Percentiles rank a stretch among this genome's conserved stretches.
Evolutionary conservation across 2,888 invertebrate species (phyloP).

Genomic region (Lasius platythorax): DNA sequence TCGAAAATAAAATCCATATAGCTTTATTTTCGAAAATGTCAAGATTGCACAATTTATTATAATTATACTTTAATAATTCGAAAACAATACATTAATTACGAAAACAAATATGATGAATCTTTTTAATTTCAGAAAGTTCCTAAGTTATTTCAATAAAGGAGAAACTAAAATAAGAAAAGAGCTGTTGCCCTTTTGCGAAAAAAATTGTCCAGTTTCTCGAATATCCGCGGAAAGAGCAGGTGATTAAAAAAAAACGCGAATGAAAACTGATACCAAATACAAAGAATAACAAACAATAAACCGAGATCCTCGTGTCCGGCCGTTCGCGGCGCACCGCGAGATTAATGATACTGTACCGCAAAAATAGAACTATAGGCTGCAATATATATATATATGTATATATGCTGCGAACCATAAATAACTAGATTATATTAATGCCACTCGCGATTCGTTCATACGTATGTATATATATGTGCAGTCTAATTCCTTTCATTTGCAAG

Average conservation of each 20-base stretch:
- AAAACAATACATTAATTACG: background rate
- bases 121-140: background rate
- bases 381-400: constrained; percentile 4
- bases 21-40: background rate
- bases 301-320: constrained; percentile 13
- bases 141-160: background rate
- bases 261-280: constrained; percentile 3
- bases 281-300: constrained; percentile 34
- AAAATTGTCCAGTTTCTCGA: background rate
- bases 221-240: background rate
- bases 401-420: constrained; percentile 54
- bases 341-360: constrained; percentile 51
- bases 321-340: background rate
- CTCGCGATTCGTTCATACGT: background rate
- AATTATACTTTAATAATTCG: background rate
- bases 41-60: background rate
- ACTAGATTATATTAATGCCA: constrained; percentile 51
- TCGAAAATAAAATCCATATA: background rate
- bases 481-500: constrained; percentile 19
- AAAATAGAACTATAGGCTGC: constrained; percentile 54
- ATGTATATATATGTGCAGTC: background rate
- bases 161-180: background rate
- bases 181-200: background rate
- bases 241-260: background rate
- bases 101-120: background rate